Conservation (phyloP, 2,888 invertebrate genomes). For the Aspidiotus destructor region DNA sequence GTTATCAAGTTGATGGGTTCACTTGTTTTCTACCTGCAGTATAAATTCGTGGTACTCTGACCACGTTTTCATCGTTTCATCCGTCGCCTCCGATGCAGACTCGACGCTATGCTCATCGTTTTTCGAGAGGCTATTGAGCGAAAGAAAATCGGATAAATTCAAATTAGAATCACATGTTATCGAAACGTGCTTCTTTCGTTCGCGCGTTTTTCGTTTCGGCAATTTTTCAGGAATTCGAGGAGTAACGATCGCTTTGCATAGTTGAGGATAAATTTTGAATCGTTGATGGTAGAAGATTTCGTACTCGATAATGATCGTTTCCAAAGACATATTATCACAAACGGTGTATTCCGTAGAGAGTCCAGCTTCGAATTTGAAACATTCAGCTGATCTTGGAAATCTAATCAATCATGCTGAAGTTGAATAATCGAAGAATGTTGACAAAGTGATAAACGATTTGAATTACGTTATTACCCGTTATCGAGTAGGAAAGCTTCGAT, state of each 20-base stretch:
- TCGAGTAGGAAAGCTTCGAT: slow-evolving; percentile 19
- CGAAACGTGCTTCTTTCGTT: too few relatives aligned
- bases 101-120: too few relatives aligned
- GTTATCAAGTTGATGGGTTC: too few relatives aligned
- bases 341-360: slow-evolving; percentile 50
- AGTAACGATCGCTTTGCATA: too few relatives aligned
- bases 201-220: too few relatives aligned
- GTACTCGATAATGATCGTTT: slow-evolving; percentile 79
- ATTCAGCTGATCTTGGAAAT: slow-evolving; percentile 17
- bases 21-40: slow-evolving; percentile 1
- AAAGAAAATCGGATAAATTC: too few relatives aligned
- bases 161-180: too few relatives aligned
- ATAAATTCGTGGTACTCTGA: slow-evolving; percentile 43
- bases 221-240: too few relatives aligned
- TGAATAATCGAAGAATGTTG: neutral
- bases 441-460: neutral
- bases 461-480: slow-evolving; percentile 1
- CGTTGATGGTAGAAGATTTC: slow-evolving; percentile 74
- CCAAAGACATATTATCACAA: slow-evolving; percentile 86
- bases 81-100: too few relatives aligned
- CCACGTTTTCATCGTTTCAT: slow-evolving; percentile 48
- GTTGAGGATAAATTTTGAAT: slow-evolving; percentile 71
- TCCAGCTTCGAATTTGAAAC: slow-evolving; percentile 8
- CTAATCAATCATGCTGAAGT: neutral
- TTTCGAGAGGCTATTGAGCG: too few relatives aligned